Conservation (phyloP, 2,888 invertebrate species). For the Hipparchia sbordonii region DNA sequence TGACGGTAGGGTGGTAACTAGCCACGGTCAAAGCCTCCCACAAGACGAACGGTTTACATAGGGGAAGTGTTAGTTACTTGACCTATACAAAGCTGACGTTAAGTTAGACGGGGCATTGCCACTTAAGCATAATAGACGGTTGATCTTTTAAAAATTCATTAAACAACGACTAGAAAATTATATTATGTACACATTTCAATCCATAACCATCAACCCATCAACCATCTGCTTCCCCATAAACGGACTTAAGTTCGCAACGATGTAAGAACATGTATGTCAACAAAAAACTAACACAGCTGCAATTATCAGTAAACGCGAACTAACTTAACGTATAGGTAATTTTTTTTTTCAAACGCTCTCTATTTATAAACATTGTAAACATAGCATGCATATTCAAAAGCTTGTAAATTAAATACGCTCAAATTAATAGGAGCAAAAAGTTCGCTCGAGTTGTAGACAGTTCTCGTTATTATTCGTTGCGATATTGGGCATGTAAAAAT, state of each 20-base stretch:
- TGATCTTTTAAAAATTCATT: slow-evolving; percentile 17
- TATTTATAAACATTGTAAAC: slow-evolving; percentile 17
- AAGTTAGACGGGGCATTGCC: background rate
- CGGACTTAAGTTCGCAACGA: background rate
- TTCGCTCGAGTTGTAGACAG: background rate
- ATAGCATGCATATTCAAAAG: slow-evolving; percentile 15
- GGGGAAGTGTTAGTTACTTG: background rate
- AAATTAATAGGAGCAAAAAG: slow-evolving; percentile 8
- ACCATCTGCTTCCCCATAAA: slow-evolving; percentile 18
- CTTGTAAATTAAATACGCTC: slow-evolving; percentile 8
- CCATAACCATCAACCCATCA: background rate
- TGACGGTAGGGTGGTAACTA: too few relatives aligned
- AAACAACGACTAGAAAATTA: slow-evolving; percentile 9
- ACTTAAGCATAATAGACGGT: slow-evolving; percentile 4
- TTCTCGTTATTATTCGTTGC: background rate
- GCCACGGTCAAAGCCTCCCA: too few relatives aligned
- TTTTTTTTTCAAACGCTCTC: background rate
- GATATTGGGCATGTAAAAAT: too few relatives aligned
- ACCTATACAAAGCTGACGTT: slow-evolving; percentile 2
- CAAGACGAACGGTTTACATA: background rate
- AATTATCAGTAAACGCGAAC: slow-evolving; percentile 14
- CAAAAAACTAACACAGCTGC: slow-evolving; percentile 22
- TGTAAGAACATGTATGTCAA: background rate
- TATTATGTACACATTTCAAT: slow-evolving; percentile 6
- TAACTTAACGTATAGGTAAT: background rate